Evolutionary conservation across 2,888 invertebrate species (phyloP), one percentile per base, ranked within the genome.

Genomic region (Dinocampus coccinellae): DNA sequence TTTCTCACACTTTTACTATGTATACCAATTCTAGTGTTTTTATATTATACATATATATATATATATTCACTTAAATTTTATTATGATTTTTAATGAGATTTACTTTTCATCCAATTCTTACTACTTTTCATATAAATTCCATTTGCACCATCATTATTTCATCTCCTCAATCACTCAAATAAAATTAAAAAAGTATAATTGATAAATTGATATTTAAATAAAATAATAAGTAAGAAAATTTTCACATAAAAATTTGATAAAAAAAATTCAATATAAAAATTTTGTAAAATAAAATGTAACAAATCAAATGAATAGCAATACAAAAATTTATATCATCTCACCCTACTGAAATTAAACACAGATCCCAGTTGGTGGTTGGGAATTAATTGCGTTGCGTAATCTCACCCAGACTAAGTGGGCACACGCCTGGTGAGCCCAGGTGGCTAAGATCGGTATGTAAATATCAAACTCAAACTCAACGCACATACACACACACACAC

Each of bases 301-400:
- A n/a, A n/a, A n/a, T n/a, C 4, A 55, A 34, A 55, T 24, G 58
- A 24, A 36, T 34, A 24, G 22, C 34, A 20, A 34, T 36, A 55
- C 53, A n/a, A 10, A 2, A 20, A 20, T 9, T 16, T 29, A n/a
- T 13, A 58, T 6, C 3, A n/a, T 16, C 13, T 33, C 4, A 13
- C 13, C n/a, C 33, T 26, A 29, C n/a, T 34, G 16, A 10, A n/a
- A 34, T 58, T 34, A 9, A 16, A 58, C 34, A 55, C 53, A 52
- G 70, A 52, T 57, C 67, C 24, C 72, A 72, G 72, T 72, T 72
- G 72, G 67, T 58, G 29, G 55, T 67, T 42, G 39, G 16, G 47
- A 77, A 77, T 74, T 76, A 76, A 77, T 77, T 75, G 71, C 71
- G 62, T 57, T 69, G 72, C 69, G 73, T 75, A 77, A 77, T 77